These are phyloP conservation scores for Cryptotermes secundus DNA, from an alignment of 1,140 invertebrate species.

Conservation along the genomic window DNA sequence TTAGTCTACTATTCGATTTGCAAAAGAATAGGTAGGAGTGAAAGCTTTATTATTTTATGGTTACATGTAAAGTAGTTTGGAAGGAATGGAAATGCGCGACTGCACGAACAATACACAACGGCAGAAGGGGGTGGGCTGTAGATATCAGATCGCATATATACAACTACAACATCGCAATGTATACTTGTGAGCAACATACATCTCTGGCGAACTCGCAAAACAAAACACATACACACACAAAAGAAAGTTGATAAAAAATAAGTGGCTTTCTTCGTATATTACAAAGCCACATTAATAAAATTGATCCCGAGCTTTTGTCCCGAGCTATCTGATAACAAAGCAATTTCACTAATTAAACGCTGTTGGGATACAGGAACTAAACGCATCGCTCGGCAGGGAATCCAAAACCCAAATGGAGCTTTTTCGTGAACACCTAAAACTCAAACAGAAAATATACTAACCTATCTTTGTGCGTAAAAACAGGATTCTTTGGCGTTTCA, in stretches of 20 bases:
- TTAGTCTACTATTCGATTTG: too few relatives aligned
- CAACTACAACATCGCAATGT: background rate
- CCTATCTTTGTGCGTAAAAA: too few relatives aligned
- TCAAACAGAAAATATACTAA: background rate
- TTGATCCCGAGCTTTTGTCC: background rate
- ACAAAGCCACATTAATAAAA: constrained; percentile 12
- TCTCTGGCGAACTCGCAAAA: background rate
- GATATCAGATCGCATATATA: background rate
- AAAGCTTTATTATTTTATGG: background rate
- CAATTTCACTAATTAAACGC: constrained; percentile 10
- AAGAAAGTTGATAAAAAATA: background rate
- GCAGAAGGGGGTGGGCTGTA: background rate
- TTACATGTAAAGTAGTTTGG: background rate
- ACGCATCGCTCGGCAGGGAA: background rate
- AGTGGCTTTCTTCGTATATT: background rate
- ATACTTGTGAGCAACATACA: background rate
- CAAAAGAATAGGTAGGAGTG: background rate
- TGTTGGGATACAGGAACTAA: background rate
- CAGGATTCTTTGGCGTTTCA: too few relatives aligned
- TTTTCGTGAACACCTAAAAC: background rate
- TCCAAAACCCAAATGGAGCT: background rate
- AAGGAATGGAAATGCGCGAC: background rate
- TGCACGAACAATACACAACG: background rate
- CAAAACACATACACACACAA: background rate
- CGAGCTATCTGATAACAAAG: background rate